Evolutionary conservation across 2,888 invertebrate genomes (phyloP), one percentile per base, ranked within the genome.

Genomic region (Nephrotoma appendiculata): DNA sequence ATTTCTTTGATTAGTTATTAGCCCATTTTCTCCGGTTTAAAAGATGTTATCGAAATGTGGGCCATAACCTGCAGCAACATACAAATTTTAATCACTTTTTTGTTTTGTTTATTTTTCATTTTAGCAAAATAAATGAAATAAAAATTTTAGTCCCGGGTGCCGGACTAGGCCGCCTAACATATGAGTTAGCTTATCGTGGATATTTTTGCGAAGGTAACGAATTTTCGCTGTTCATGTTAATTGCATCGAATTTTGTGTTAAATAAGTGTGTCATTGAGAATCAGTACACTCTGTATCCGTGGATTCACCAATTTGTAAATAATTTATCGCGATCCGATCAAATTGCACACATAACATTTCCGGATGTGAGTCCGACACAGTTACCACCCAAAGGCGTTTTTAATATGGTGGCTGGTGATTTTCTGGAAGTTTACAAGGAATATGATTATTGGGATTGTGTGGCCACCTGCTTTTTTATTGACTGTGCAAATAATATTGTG

Each of bases 351-450:
- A 95, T 96, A 11, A 93, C 92, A 43, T 98, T 99, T 92, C 99
- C 99, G 0, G 99, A 99, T 91, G 95, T 97, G 2, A 95, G 95
- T 89, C 98, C 98, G 0, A 93, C 94, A 85, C 94, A 94, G 86
- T 93, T 94, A 87, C 90, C 91, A 2, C 92, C 92, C 0, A 92
- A 93, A 84, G 93, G 92, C 5, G 92, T 95, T 90, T 98, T 99
- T 92, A 97, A 97, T 4, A 99, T 99, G 96, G 96, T 97, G 0
- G 99, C 99, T 12, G 99, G 99, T 0, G 99, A 99, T 91, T 99
- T 99, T 90, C 92, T 98, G 15, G 98, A 95, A 95, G 94, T 95
- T 0, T 96, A 96, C 90, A 94, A 93, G 1, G 93, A 94, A 71
- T 89, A 92, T 83, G 94, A 95, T 88, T 93, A 94, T 86, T 98